These are phyloP conservation scores for Emydoidea blandingii DNA, from an alignment of 2,797 vertebrate species.

Conservation along the genomic window DNA sequence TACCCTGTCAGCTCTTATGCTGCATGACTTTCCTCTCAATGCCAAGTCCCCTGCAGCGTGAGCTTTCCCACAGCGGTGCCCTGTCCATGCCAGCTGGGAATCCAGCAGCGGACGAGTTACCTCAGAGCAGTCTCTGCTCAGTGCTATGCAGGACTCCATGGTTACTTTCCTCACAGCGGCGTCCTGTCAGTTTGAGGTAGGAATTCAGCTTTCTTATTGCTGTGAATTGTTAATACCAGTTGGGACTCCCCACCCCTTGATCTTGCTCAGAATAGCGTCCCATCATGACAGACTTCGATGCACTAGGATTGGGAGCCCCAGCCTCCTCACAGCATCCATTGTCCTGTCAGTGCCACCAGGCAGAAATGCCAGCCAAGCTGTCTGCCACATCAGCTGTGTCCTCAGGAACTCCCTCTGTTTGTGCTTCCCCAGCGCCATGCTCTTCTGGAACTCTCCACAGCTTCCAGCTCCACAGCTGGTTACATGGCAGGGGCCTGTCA, in stretches of 20 bases:
- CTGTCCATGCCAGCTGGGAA: neutral
- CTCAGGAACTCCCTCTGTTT: neutral
- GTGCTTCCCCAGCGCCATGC: neutral
- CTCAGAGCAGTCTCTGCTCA: no score
- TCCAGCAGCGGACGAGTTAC: neutral
- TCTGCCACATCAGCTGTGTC: neutral
- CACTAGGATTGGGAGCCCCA: neutral
- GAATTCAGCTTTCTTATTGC: no score
- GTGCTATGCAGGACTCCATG: no score
- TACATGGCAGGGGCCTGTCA: neutral
- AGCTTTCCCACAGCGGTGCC: neutral
- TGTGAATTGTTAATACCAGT: no score
- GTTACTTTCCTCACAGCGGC: neutral
- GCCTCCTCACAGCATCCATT: neutral
- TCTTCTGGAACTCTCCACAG: neutral
- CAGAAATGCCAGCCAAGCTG: neutral
- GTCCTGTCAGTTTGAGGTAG: no score
- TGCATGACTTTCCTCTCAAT: neutral
- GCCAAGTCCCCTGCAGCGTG: no score
- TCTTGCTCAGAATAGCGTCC: neutral
- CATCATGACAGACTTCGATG: neutral
- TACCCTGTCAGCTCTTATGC: neutral
- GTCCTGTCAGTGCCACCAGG: neutral
- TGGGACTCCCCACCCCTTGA: no score
- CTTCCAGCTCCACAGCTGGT: neutral